Evolutionary conservation across 2,113 vertebrate species (phyloP).

Genomic region (Uropsilus gracilis): DNA sequence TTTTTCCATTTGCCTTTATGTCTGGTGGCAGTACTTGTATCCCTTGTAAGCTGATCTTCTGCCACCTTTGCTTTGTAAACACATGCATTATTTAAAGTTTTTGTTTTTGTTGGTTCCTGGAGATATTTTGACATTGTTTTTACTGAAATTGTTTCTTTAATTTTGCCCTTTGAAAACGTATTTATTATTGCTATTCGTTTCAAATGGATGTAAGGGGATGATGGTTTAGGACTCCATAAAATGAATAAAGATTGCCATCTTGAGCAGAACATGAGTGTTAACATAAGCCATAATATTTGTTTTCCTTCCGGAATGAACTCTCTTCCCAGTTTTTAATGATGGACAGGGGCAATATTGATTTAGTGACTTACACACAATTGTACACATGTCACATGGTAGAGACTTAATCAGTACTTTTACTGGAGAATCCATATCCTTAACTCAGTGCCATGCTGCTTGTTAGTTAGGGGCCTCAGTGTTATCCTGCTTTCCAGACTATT

Average conservation of each 20-base stretch:
- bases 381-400: background rate
- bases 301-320: slow-evolving; percentile 4
- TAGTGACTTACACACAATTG: background rate
- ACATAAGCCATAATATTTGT: background rate
- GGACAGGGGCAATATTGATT: background rate
- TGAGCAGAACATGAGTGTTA: background rate
- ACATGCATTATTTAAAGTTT: background rate
- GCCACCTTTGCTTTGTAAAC: background rate
- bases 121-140: background rate
- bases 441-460: background rate
- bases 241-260: background rate
- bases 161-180: background rate
- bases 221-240: background rate
- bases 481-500: background rate
- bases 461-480: background rate
- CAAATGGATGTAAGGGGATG: background rate
- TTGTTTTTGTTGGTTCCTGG: background rate
- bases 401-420: background rate
- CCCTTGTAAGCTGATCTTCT: background rate
- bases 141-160: background rate
- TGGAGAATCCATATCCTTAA: background rate
- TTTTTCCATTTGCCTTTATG: background rate
- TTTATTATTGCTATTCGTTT: background rate
- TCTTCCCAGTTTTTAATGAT: background rate
- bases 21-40: background rate